Base-by-base conservation (phyloP, 1,140 invertebrate species). In the Bacillus rossius region DNA sequence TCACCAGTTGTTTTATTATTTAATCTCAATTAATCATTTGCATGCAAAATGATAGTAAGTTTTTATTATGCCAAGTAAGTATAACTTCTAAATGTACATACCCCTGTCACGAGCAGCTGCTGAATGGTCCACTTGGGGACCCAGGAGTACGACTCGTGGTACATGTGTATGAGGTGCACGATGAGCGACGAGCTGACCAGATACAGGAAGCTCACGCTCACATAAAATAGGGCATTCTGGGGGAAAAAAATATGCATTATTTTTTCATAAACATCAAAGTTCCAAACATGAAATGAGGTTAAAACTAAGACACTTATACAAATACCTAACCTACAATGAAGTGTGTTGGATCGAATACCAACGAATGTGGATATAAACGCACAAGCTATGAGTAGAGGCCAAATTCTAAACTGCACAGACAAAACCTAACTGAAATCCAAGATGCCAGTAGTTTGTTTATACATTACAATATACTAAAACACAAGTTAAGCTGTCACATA, bases 211-310 rank as follows among this genome's bases (percentile, higher is more conserved):
- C 82, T 82, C 75, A 84, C 76, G 72, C 78, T 78, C 69, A 83
- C 75, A 70, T 83, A 84, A 61, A 83, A 78, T 67, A 80, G 79
- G 64, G 81, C 81, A 70, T 84, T 84, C 82, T 84, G 67, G 38
- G 75, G 73, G 48, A 54, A 59, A 60, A 42, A 55, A 57, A 54
- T n/a, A n/a, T n/a, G n/a, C n/a, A n/a, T n/a, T n/a, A n/a, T n/a
- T n/a, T n/a, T n/a, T n/a, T n/a, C n/a, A n/a, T n/a, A 54, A 4
- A 45, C 8, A 8, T 16, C 7, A 45, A 17, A 5, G 16, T 5
- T 45, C 20, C 3, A 45, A 8, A 7, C 16, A 8, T 8, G 16
- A 45, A 3, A 45, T 8, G 13, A 17, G 42, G 16, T 45, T 13
- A 45, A 3, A 45, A 45, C 3, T 13, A 45, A 45, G 16, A 8